Evolutionary conservation across 30 jellyfish, hydroid and myxozoan genomes (phyloP), one percentile per base, ranked within the genome.

Genomic region (Aurelia aurita): DNA sequence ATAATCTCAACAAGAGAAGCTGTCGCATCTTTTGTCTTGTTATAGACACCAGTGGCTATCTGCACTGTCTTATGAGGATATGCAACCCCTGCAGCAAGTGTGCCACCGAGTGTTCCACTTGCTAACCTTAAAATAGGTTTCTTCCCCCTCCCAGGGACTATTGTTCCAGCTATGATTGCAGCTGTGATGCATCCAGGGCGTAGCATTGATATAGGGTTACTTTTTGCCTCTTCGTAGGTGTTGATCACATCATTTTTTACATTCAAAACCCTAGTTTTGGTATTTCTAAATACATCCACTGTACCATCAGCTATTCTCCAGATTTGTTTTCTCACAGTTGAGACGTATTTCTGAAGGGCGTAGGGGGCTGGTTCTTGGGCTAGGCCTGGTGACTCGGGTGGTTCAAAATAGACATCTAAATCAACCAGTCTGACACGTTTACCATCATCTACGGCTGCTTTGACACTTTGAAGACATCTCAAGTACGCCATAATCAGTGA

Each of bases 131-230:
- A 62, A 32, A 84, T 12, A 39, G 69, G 77, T 61, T 84, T 82
- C 28, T 72, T 84, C 5, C 93, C 93, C 32, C 87, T 84, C 15
- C 93, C 93, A 43, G 79, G 93, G 18, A 84, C 72, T 27, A 71
- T 27, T 21, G 87, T 51, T 3, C 93, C 93, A 39, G 68, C 87
- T 5, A 72, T 18, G 11, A 60, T 62, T 5, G 87, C 93, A 13
- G 82, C 82, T 8, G 82, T 39, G 16, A 84, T 73, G 69, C 87
- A 59, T 8, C 87, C 80, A 2, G 93, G 93, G 27, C 87, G 51
- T 0, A 84, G 55, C 74, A 72, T 15, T 11, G 82, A 58, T 15
- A 84, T 9, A 3, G 93, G 93, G 66, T 84, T 81, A 16, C 68
- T 84, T 31, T 18, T 34, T 8, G 93, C 87, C 12, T n/a, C 51